A percentile compares a stretch with the other conserved stretches of the same genome.
Conservation (phyloP, 1,140 invertebrate genomes). For the Aricia agestis region DNA sequence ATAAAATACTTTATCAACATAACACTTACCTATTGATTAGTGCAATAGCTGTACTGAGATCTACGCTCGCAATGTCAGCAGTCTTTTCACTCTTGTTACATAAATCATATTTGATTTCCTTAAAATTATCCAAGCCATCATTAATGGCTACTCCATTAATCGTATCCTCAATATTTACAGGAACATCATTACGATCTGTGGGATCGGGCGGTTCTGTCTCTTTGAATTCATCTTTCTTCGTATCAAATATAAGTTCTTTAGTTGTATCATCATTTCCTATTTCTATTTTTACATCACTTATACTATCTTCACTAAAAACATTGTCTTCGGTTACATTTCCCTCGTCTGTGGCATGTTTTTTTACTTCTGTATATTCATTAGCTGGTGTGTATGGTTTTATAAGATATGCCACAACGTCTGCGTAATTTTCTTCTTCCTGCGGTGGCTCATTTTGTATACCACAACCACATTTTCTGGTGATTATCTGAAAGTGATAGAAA, state of each 20-base stretch:
- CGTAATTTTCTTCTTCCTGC: conserved; percentile 48
- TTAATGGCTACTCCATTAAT: conserved; percentile 8
- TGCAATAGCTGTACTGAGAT: conserved; percentile 58
- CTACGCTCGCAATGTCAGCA: conserved; percentile 45
- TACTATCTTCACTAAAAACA: conserved; percentile 4
- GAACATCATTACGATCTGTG: background rate
- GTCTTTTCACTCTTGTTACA: conserved; percentile 27
- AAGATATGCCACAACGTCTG: conserved; percentile 42
- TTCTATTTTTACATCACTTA: background rate
- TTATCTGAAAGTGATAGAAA: conserved; percentile 42
- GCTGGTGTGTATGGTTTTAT: conserved; percentile 56
- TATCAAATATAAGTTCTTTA: conserved; percentile 7
- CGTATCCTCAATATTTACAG: background rate
- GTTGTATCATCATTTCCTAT: conserved; percentile 15
- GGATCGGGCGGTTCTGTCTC: conserved; percentile 18
- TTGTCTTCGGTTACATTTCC: conserved; percentile 4
- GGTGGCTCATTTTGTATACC: conserved; percentile 62
- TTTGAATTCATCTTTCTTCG: conserved; percentile 7
- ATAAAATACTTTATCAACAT: no score
- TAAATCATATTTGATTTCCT: conserved; percentile 27
- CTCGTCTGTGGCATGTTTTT: conserved; percentile 20
- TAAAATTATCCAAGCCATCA: conserved; percentile 18
- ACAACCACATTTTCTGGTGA: conserved; percentile 64
- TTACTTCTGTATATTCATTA: conserved; percentile 18
- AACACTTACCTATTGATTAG: conserved; percentile 59